Base-by-base conservation (phyloP, 2,888 invertebrate genomes). In the Pecten maximus region DNA sequence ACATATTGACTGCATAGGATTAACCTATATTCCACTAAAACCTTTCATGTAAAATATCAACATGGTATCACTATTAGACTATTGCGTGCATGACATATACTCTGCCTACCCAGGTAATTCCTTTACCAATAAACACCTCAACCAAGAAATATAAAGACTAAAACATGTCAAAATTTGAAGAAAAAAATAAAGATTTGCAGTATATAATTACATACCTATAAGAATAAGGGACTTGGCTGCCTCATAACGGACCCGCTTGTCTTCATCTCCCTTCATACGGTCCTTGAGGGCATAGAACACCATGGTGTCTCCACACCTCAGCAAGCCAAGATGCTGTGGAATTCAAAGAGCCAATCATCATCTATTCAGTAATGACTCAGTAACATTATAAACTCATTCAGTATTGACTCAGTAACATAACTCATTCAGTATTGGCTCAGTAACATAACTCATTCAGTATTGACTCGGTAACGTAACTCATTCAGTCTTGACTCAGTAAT, bases 221-320 rank as follows among this genome's bases (percentile, higher is more conserved):
- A 95, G 92, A 89, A 96, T 94, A 15, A 96, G 95, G 35, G 96
- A 95, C 89, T 96, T 96, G 15, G 95, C 94, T 40, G 96, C 94
- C 91, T 96, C 96, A 92, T 96, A 96, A 90, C 94, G 94, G n/a
- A 96, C 96, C 88, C 96, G 92, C 35, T 94, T 92, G 35, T 95
- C 95, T 35, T 94, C 93, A 92, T 96, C 96, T 23, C 92, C 90
- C 40, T 94, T 92, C 88, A 96, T 92, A 54, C 95, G 92, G 60
- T 96, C 95, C 90, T 95, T 95, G 48, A 96, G 93, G 2, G 96
- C 96, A 94, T 93, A 95, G 90, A 95, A 93, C 44, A 96, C 96
- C 96, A 96, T 96, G 12, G 96, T 94, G 93, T 96, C 96, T 10
- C 96, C 95, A 94, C 96, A 95, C 3, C 95, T 90, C 88, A 96